Evolutionary conservation across 2,888 invertebrate genomes (phyloP).

Genomic region (Bhutanitis thaidina): DNA sequence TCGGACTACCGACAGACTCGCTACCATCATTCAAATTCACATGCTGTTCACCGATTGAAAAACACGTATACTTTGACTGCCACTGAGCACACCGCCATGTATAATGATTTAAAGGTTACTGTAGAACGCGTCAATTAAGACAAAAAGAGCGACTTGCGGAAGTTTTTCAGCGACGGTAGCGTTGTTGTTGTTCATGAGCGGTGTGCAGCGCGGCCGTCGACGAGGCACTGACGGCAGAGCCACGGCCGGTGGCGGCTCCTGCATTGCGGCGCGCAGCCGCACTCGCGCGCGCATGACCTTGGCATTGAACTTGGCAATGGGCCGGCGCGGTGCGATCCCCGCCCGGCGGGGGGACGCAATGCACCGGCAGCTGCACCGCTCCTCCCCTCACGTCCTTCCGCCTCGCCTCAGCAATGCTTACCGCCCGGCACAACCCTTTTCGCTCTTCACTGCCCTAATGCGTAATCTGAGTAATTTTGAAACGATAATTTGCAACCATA

Average conservation of each 20-base stretch:
- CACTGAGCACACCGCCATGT: conserved; percentile 26
- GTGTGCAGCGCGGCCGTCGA: conserved; percentile 60
- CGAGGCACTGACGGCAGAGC: conserved; percentile 66
- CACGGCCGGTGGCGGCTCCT: conserved; percentile 75
- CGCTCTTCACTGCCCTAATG: conserved; percentile 32
- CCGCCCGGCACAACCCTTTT: conserved; percentile 32
- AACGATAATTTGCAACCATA: neutral
- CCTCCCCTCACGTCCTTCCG: conserved; percentile 58
- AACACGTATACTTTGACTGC: conserved; percentile 35
- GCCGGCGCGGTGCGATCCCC: conserved; percentile 54
- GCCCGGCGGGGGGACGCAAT: conserved; percentile 49
- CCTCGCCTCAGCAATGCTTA: conserved; percentile 31
- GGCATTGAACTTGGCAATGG: conserved; percentile 90
- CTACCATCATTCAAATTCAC: conserved; percentile 41
- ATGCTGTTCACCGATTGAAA: conserved; percentile 40
- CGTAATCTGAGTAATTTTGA: conserved; percentile 17
- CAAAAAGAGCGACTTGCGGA: conserved; percentile 10
- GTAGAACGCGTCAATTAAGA: conserved; percentile 7
- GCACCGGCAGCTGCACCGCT: conserved; percentile 74
- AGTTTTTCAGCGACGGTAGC: neutral
- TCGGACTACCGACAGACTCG: conserved; percentile 40
- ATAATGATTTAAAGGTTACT: neutral
- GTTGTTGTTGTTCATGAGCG: conserved; percentile 42
- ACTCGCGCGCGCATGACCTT: conserved; percentile 85
- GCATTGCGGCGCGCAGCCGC: conserved; percentile 84